Base-by-base conservation (phyloP, 2,113 vertebrate genomes). In the Microtus richardsoni region DNA sequence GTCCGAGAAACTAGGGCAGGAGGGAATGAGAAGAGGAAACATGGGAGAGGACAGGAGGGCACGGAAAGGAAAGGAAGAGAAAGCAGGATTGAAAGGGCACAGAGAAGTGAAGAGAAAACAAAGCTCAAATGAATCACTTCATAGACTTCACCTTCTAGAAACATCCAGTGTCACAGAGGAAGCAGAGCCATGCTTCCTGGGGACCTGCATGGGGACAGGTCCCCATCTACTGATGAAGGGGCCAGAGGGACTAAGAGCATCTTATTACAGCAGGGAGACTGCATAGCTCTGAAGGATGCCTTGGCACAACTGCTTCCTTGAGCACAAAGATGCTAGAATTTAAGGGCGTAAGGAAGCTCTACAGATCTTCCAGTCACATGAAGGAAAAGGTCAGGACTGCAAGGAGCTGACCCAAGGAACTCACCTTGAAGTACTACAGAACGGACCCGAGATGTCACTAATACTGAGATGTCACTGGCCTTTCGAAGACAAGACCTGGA, bases 351-450 rank as follows among this genome's bases (percentile, higher is more conserved):
- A 86, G 41, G 30, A 80, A 83, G 33, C 41, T 39, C 68, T 30
- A 12, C 2, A 22, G 62, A 19, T 39, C 77, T 84, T 83, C 64
- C 41, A 83, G 41, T 64, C n/a, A 88, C 36, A 52, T 79, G 64
- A 58, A 68, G 80, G 80, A 68, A 89, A 77, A 73, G 28, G 52
- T 39, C 84, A 93, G 36, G 78, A 84, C 66, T 9, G 22, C 58
- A 78, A 30, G 33, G 39, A 80, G 24, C 44, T 79, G 71, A 86
- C 73, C 77, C 80, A 74, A 77, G 70, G 71, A 41, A 78, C 80
- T 98, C 97, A 99, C 99, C 99, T 98, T 99, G 99, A 96, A 99
- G 99, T 6, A 99, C 98, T 73, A 99, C 98, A 0, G 99, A 99
- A 96, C 99, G 98, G 96, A 98, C 98, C 54, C 98, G 98, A 30